These are phyloP conservation scores for Pseudocheirus occidentalis DNA, from an alignment of 2,797 vertebrate genomes.

Conservation along the genomic window DNA sequence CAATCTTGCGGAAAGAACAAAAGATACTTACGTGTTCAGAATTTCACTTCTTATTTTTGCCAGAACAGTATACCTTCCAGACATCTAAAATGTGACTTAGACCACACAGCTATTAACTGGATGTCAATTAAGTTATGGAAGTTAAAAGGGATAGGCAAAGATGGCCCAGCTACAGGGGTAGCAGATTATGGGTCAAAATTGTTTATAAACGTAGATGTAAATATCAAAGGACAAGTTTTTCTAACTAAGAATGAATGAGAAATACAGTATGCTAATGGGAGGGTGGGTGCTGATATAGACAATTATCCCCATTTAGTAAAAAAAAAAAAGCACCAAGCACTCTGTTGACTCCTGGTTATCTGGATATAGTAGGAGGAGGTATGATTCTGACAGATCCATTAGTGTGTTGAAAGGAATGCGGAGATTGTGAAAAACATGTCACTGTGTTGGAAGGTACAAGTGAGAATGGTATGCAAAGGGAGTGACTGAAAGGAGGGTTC, in stretches of 20 bases:
- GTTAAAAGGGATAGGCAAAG: not conserved
- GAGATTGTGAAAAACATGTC: not conserved
- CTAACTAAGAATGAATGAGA: not conserved
- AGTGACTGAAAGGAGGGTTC: not conserved
- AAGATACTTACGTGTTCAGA: not conserved
- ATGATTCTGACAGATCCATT: not conserved
- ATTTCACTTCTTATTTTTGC: not conserved
- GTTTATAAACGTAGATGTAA: not conserved
- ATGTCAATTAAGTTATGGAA: not conserved
- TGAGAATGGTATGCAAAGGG: not conserved
- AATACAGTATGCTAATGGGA: not conserved
- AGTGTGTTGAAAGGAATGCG: not conserved
- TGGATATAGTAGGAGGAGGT: not conserved
- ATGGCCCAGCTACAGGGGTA: not conserved
- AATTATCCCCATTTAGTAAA: not conserved
- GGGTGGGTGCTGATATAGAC: not conserved
- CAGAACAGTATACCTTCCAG: not conserved
- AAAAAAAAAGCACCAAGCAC: not conserved
- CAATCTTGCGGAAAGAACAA: not conserved
- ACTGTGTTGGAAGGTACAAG: not conserved
- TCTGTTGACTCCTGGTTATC: not conserved
- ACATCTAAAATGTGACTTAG: not conserved
- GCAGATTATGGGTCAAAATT: not conserved
- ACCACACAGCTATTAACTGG: not conserved
- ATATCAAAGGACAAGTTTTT: not conserved